Percentiles rank a stretch among this genome's conserved stretches.
These are phyloP conservation scores for Aphelinus certus DNA, from an alignment of 1,140 invertebrate genomes.

Conservation along the genomic window DNA sequence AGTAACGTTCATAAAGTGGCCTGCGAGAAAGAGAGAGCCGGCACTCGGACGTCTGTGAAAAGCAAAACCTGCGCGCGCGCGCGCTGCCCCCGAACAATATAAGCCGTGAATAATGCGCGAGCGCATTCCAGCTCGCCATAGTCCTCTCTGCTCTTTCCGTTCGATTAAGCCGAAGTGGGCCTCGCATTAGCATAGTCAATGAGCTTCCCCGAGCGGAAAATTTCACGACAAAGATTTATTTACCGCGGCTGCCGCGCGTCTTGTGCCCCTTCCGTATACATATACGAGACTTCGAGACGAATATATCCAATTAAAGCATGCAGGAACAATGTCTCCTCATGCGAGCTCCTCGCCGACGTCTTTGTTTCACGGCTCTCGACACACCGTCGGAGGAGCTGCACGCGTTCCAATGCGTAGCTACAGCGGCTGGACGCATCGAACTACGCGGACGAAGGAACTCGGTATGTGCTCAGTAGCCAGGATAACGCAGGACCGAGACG, in stretches of 20 bases:
- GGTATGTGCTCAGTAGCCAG: no score
- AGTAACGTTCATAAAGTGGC: not conserved
- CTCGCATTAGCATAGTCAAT: constrained; percentile 8
- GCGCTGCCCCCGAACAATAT: not conserved
- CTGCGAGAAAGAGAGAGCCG: not conserved
- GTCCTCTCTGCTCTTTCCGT: not conserved
- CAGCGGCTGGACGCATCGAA: no score
- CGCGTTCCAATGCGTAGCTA: no score
- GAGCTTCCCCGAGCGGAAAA: constrained; percentile 23
- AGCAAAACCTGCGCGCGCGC: no score
- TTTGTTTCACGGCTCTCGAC: no score
- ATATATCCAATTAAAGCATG: constrained; percentile 1
- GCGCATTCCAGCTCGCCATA: not conserved
- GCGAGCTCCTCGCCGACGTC: no score
- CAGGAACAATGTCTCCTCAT: no score
- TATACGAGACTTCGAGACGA: not conserved
- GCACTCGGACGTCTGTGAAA: no score
- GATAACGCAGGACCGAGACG: no score
- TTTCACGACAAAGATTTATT: constrained; percentile 5
- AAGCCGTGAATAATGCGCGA: not conserved
- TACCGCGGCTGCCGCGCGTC: no score
- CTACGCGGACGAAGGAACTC: no score
- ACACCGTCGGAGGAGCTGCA: no score
- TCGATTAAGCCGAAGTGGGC: not conserved
- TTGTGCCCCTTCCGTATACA: not conserved